Conservation (phyloP, 2,888 invertebrate species). For the Dyspetes luteomarginatus region DNA sequence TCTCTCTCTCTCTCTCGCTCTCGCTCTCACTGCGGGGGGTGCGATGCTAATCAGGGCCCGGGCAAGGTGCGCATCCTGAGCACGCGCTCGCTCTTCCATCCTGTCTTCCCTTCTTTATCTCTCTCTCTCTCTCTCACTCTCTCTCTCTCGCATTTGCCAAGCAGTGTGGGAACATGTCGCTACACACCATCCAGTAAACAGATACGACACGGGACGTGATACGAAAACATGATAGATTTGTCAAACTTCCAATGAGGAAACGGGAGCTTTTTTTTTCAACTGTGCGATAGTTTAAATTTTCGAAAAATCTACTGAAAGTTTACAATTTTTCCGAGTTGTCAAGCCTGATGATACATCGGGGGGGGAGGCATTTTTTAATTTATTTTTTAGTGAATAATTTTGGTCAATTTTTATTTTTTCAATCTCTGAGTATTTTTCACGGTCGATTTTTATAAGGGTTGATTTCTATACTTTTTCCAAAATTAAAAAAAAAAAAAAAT, state of each 20-base stretch:
- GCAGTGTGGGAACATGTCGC: constrained; percentile 51
- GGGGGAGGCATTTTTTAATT: too few relatives aligned
- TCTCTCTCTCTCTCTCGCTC: constrained; percentile 60
- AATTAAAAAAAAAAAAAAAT: too few relatives aligned
- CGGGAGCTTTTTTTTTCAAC: background rate
- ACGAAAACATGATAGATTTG: constrained; percentile 75
- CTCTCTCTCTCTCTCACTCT: constrained; percentile 24
- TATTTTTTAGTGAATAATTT: too few relatives aligned
- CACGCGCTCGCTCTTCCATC: constrained; percentile 74
- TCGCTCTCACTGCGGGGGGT: constrained; percentile 71
- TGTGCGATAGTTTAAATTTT: constrained; percentile 9
- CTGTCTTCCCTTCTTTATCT: constrained; percentile 7
- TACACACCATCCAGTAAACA: constrained; percentile 57
- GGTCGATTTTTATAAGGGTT: too few relatives aligned
- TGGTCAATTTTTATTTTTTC: too few relatives aligned
- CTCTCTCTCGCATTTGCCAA: constrained; percentile 2
- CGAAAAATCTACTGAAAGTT: background rate
- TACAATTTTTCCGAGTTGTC: too few relatives aligned
- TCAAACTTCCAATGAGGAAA: constrained; percentile 11
- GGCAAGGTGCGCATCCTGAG: constrained; percentile 81
- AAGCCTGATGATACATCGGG: too few relatives aligned
- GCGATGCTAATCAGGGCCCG: constrained; percentile 82
- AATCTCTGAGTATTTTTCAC: too few relatives aligned
- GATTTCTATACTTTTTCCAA: too few relatives aligned
- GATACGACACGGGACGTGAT: constrained; percentile 73